Conservation (phyloP, 2,113 vertebrate genomes). For the Rhinopithecus roxellana region DNA sequence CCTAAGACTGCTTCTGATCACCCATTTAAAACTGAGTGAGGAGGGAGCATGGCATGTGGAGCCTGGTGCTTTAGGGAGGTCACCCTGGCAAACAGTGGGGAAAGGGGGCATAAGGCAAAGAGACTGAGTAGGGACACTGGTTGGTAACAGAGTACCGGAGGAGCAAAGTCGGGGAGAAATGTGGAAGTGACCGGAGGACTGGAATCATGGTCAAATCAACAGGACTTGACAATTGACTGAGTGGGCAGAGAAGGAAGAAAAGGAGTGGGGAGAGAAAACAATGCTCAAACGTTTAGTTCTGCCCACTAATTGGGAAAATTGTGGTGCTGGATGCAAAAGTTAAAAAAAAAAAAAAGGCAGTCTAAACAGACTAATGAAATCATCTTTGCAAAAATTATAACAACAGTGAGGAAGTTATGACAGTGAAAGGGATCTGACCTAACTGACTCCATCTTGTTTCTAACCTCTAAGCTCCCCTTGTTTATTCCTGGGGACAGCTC, state of each 20-base stretch:
- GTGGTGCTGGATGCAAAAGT: background rate
- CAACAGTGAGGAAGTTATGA: too few relatives aligned
- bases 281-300: background rate
- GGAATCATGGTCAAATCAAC: background rate
- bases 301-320: background rate
- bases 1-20: background rate
- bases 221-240: background rate
- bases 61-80: background rate
- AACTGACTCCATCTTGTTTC: too few relatives aligned
- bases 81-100: background rate
- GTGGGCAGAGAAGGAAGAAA: background rate
- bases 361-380: background rate
- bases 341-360: constrained; percentile 7
- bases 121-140: background rate
- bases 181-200: background rate
- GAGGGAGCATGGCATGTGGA: too few relatives aligned
- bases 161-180: rapidly evolving
- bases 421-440: too few relatives aligned
- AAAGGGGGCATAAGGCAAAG: background rate
- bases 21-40: background rate
- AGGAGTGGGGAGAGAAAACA: background rate
- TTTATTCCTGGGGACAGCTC: too few relatives aligned
- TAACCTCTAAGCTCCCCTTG: too few relatives aligned
- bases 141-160: background rate
- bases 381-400: too few relatives aligned